A percentile compares a stretch with the other conserved stretches of the same genome.
These are phyloP conservation scores for Notothenia rossii DNA, from an alignment of 2,113 vertebrate genomes.

Conservation along the genomic window DNA sequence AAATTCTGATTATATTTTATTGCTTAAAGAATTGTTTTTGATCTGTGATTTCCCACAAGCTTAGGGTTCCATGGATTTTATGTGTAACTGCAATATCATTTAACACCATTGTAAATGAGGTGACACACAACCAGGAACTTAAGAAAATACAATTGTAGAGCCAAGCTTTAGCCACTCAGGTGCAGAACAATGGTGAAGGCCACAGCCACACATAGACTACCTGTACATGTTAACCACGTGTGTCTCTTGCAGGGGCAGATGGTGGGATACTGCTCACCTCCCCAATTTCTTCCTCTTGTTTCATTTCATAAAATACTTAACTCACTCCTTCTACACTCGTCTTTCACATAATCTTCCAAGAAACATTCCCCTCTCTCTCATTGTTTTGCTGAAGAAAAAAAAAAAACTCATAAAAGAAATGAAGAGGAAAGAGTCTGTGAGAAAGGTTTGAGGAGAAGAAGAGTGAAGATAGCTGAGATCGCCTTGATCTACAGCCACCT, in stretches of 20 bases:
- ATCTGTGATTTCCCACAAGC: neutral
- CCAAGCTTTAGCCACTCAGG: slow-evolving; percentile 22
- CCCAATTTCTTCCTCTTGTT: slow-evolving; percentile 22
- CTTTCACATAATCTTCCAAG: too few relatives aligned
- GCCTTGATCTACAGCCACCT: slow-evolving; percentile 60
- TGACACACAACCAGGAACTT: neutral
- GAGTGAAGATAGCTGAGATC: slow-evolving; percentile 54
- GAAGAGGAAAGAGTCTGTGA: slow-evolving; percentile 38
- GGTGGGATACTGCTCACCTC: slow-evolving; percentile 5
- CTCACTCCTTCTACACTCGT: neutral
- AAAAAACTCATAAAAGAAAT: neutral
- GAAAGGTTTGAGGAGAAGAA: slow-evolving; percentile 11
- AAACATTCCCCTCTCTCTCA: neutral
- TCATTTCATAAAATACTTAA: slow-evolving; percentile 40
- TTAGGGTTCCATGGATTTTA: neutral
- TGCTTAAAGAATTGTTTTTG: neutral
- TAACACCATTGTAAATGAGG: slow-evolving; percentile 1
- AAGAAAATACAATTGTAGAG: slow-evolving; percentile 1
- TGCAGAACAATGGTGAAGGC: slow-evolving; percentile 14
- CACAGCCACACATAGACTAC: slow-evolving; percentile 42
- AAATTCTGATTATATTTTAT: neutral
- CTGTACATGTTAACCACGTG: slow-evolving; percentile 57
- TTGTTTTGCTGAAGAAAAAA: slow-evolving; percentile 4
- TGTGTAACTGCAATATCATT: slow-evolving; percentile 5
- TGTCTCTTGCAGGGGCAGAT: slow-evolving; percentile 26